These are phyloP conservation scores for Aplocera efformata DNA, from an alignment of 2,888 invertebrate genomes.

Conservation along the genomic window DNA sequence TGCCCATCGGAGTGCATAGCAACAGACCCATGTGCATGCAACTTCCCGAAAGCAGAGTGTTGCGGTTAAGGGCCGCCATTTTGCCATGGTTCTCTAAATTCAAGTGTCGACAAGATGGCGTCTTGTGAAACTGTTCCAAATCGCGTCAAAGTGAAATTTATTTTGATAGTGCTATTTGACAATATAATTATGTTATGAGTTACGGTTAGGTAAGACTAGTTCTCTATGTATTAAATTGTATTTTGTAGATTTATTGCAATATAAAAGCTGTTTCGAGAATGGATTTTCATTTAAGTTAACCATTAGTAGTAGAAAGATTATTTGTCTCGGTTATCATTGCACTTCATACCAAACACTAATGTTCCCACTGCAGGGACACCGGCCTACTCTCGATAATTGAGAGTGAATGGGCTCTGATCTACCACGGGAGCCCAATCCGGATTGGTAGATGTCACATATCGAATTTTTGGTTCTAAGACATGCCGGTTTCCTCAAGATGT, in stretches of 20 bases:
- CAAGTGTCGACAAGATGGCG: constrained; percentile 35
- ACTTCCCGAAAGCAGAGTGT: constrained; percentile 64
- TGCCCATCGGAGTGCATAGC: constrained; percentile 66
- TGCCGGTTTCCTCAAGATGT: too few species aligned
- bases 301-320: too few species aligned
- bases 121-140: constrained; percentile 11
- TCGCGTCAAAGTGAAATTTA: constrained; percentile 16
- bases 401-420: too few species aligned
- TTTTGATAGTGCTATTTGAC: too few species aligned
- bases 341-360: too few species aligned
- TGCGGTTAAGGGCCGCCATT: constrained; percentile 46
- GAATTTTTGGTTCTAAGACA: too few species aligned
- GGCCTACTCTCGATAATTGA: too few species aligned
- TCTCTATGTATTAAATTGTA: constrained; percentile 21
- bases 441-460: too few species aligned
- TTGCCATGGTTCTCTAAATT: constrained; percentile 47
- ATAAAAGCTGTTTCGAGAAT: constrained; percentile 20
- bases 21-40: constrained; percentile 68
- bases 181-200: constrained; percentile 12
- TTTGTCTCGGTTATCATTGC: too few species aligned
- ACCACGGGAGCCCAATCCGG: too few species aligned
- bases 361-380: too few species aligned
- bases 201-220: constrained; percentile 18
- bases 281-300: too few species aligned
- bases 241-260: constrained; percentile 22